Conservation (phyloP, 1,140 invertebrate genomes). For the Planococcus citri region DNA sequence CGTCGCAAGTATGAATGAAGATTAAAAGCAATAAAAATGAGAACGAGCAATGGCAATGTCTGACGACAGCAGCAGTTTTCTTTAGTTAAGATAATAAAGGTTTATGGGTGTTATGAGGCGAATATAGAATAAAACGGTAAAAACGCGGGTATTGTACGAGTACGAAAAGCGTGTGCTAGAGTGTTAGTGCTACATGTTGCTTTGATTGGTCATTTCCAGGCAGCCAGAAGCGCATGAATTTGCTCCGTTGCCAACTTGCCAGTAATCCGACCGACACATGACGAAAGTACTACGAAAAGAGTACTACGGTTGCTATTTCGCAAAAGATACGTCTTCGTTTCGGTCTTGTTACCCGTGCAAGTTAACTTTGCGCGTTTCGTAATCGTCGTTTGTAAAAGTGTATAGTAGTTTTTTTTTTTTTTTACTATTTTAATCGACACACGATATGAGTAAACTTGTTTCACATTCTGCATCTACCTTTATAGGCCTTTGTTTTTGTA, state of each 20-base stretch:
- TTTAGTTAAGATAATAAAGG: not conserved
- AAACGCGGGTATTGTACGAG: no score
- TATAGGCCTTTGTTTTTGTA: constrained; percentile 7
- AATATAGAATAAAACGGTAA: not conserved
- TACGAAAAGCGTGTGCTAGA: not conserved
- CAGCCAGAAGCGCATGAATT: constrained; percentile 18
- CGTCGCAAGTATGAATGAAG: not conserved
- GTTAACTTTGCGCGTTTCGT: not conserved
- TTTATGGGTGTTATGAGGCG: constrained; percentile 2
- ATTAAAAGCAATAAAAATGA: constrained; percentile 4
- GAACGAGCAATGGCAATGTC: not conserved
- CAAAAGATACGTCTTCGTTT: not conserved
- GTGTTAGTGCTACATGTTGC: constrained; percentile 14
- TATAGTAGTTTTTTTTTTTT: not conserved
- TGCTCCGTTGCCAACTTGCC: constrained; percentile 15
- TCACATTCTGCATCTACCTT: not conserved
- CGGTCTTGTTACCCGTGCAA: not conserved
- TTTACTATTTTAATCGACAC: not conserved
- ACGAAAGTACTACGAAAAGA: no score
- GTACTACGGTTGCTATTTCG: constrained; percentile 10
- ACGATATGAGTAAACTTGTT: constrained; percentile 3
- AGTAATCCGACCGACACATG: not conserved
- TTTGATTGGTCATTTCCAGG: constrained; percentile 17
- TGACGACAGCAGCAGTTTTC: not conserved
- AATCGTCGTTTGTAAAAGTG: not conserved